Conservation (phyloP, 2,113 vertebrate species). For the Podarcis raffonei region DNA sequence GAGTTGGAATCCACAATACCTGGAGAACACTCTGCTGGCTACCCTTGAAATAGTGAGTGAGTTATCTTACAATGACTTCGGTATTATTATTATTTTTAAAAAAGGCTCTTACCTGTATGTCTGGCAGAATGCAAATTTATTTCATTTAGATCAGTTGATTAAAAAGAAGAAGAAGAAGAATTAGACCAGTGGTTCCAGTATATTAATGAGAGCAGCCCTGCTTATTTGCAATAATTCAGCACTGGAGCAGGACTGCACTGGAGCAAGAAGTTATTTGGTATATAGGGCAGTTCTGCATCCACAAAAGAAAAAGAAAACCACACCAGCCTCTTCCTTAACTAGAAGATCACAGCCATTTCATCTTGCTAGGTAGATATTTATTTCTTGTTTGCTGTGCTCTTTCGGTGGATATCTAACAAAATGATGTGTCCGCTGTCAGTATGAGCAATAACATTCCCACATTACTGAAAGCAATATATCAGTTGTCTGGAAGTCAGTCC, state of each 20-base stretch:
- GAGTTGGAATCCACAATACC: no score
- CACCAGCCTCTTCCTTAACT: not conserved
- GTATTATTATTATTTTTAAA: no score
- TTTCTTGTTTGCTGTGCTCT: conserved; percentile 13
- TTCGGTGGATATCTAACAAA: not conserved
- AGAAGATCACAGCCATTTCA: not conserved
- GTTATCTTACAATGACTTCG: not conserved
- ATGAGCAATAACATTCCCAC: not conserved
- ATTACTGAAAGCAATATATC: conserved; percentile 16
- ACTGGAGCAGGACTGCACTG: not conserved
- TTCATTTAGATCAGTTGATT: not conserved
- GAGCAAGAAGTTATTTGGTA: not conserved
- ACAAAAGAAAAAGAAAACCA: not conserved
- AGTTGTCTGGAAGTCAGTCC: not conserved
- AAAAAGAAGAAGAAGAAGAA: not conserved
- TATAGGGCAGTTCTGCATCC: not conserved
- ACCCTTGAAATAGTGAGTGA: not conserved
- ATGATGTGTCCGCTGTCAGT: not conserved
- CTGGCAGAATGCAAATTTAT: not conserved
- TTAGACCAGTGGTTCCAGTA: not conserved
- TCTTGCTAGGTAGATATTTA: not conserved
- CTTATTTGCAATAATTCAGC: not conserved
- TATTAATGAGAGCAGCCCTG: not conserved
- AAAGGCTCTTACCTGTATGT: not conserved
- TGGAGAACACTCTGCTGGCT: no score